Evolutionary conservation across 2,888 invertebrate species (phyloP).

Genomic region (Trichogramma dendrolimi): DNA sequence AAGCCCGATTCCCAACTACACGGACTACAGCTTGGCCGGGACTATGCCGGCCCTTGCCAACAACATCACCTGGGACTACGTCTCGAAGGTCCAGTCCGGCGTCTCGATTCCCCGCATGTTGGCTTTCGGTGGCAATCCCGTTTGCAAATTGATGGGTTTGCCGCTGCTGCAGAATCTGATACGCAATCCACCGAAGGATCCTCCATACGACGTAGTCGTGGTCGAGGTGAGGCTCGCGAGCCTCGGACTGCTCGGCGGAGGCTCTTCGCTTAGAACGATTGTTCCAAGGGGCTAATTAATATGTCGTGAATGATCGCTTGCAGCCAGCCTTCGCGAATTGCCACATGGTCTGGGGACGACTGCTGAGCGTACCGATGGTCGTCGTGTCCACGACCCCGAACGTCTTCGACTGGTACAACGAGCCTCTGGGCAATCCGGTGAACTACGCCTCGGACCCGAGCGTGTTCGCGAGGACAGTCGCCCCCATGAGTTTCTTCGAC

Average conservation of each 20-base stretch:
- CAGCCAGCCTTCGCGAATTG: constrained; percentile 40
- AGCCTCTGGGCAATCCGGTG: constrained; percentile 35
- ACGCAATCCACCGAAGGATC: constrained; percentile 29
- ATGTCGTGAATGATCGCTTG: constrained; percentile 2
- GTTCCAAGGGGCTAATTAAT: not conserved
- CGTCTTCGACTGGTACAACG: constrained; percentile 37
- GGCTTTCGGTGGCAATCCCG: not conserved
- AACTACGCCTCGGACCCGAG: constrained; percentile 35
- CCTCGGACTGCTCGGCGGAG: not conserved
- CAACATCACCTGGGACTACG: constrained; percentile 35
- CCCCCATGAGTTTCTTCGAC: constrained; percentile 39
- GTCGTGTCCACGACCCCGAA: constrained; percentile 32
- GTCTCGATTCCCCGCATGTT: constrained; percentile 21
- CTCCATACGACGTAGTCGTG: constrained; percentile 33
- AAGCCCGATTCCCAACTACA: constrained; percentile 33
- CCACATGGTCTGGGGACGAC: constrained; percentile 38
- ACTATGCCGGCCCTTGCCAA: constrained; percentile 28
- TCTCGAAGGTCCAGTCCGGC: constrained; percentile 4
- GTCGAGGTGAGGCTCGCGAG: constrained; percentile 25
- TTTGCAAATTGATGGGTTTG: constrained; percentile 26
- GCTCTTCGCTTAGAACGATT: not conserved
- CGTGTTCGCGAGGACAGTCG: constrained; percentile 25
- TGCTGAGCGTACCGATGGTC: constrained; percentile 39
- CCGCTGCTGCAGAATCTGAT: constrained; percentile 27
- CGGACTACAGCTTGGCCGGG: constrained; percentile 30